phyloP scores from a whole-genome alignment of 2,797 vertebrate genomes.

The Dromococcyx pavoninus region DNA sequence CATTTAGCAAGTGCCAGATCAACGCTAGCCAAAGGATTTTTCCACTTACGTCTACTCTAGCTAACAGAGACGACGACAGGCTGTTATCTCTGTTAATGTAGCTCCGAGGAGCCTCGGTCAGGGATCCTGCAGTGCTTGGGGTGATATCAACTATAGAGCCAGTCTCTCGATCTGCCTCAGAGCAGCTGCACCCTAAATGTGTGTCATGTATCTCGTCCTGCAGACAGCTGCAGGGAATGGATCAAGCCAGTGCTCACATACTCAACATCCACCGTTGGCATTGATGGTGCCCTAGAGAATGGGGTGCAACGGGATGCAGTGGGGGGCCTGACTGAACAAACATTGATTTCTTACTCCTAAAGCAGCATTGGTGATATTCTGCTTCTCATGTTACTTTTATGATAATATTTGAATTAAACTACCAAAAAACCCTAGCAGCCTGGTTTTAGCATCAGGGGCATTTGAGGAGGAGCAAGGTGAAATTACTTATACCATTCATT shows the following conservation, averaged over 20 bases:
- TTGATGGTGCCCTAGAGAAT: accelerated
- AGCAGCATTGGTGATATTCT: not conserved
- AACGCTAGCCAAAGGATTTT: not conserved
- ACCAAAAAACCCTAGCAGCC: not conserved
- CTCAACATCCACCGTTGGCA: accelerated
- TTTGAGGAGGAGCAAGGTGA: not conserved
- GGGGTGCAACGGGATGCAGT: not conserved
- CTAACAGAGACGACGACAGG: slow-evolving; percentile 12
- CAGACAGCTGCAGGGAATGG: not conserved
- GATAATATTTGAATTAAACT: not conserved
- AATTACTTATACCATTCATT: not conserved
- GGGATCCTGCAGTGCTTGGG: not conserved
- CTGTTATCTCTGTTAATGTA: not conserved
- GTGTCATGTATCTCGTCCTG: accelerated
- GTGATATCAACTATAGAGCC: not conserved
- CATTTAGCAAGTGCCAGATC: slow-evolving; percentile 14
- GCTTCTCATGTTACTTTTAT: not conserved
- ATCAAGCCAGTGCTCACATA: accelerated
- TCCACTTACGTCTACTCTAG: not conserved
- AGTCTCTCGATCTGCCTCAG: not conserved
- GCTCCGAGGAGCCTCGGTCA: not conserved
- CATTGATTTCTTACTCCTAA: not conserved
- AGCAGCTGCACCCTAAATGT: not conserved
- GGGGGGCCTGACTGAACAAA: not conserved
- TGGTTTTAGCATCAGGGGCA: not conserved